Base-by-base conservation (phyloP, 2,113 vertebrate genomes). In the Gopherus flavomarginatus region DNA sequence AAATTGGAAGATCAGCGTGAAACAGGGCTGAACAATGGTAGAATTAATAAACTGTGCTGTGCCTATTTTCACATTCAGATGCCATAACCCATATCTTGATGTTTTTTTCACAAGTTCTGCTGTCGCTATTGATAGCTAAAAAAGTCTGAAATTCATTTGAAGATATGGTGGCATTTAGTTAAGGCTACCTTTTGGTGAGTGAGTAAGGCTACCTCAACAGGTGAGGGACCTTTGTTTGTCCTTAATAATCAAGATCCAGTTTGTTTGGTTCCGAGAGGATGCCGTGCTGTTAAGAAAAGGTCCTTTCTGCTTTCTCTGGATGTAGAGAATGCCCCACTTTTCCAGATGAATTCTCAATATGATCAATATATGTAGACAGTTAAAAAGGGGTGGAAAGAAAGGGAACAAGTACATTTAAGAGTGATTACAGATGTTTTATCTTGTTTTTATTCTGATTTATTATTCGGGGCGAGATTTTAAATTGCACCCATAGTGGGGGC, bases 221-320 rank as follows among this genome's bases (percentile, higher is more conserved):
- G 62, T n/a, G 81, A 38, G 31, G 50, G 75, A 86, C 59, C 82
- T 91, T 91, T n/a, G 4, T 24, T 87, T 53, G 54, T 75, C 13
- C 83, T 84, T 94, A 83, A 85, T 47, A 82, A 35, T 87, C 57
- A 49, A 44, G 27, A 35, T 62, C 38, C 2, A 80, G 92, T 80
- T 89, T 65, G 59, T 83, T 83, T 95, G 82, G 53, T 87, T 85
- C 75, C 38, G 65, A 50, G 49, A 52, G 57, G 65, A 91, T 85
- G 44, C 38, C 26, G 38, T n/a, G 31, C 89, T 77, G 84, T 17
- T 62, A 89, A 54, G 53, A 59, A 54, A 84, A 78, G 31, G 5
- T 4, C 3, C 80, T 89, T 94, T 79, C 59, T 21, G 52, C 11
- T 44, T 84, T 81, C 80, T 91, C 65, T 65, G 21, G 14, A 19